These are phyloP conservation scores for Hylia prasina DNA, from an alignment of 2,113 vertebrate genomes.

Conservation along the genomic window DNA sequence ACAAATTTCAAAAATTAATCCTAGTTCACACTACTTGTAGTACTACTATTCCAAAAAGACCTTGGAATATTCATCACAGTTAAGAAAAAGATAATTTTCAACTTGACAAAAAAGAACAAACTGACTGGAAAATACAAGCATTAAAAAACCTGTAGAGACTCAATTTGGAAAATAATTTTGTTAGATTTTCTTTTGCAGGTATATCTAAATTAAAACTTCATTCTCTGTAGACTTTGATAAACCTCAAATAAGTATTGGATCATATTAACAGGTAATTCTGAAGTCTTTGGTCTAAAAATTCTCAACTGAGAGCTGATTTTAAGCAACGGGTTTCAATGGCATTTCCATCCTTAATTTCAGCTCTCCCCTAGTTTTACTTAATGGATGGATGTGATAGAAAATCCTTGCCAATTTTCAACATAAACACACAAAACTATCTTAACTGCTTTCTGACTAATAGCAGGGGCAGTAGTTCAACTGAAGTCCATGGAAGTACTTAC, in stretches of 20 bases:
- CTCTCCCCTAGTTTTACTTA: neutral
- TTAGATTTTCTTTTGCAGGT: neutral
- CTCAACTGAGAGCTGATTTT: neutral
- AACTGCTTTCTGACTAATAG: neutral
- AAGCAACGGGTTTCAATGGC: neutral
- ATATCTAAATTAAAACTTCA: neutral
- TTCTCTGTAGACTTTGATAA: neutral
- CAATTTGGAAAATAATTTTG: neutral
- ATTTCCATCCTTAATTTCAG: neutral
- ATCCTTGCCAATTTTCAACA: neutral
- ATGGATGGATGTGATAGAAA: neutral
- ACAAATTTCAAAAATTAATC: neutral
- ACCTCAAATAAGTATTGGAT: neutral
- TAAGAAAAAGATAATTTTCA: constrained; percentile 12
- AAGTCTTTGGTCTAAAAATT: neutral
- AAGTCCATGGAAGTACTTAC: neutral
- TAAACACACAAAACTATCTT: neutral
- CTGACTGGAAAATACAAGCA: constrained; percentile 53
- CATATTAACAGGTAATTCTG: neutral
- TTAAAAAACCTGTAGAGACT: neutral
- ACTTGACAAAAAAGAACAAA: constrained; percentile 47
- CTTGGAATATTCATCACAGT: neutral
- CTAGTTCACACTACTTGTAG: neutral
- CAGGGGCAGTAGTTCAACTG: neutral
- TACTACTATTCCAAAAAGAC: neutral